Evolutionary conservation across 2,888 invertebrate species (phyloP).

Genomic region (Carpatolechia fugitivella): DNA sequence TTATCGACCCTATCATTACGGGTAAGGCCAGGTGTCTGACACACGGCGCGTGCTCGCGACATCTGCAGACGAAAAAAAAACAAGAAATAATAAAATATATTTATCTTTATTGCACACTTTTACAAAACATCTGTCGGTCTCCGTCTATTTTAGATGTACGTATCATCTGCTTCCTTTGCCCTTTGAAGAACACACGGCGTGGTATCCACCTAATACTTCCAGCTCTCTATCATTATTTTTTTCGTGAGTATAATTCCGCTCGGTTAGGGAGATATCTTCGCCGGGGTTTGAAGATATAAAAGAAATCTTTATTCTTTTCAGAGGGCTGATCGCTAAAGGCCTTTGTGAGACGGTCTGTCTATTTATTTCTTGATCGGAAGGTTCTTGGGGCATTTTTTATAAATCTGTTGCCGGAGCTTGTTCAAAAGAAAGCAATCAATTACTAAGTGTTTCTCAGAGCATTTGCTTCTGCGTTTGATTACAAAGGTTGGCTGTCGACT

Average conservation of each 20-base stretch:
- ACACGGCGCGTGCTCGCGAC: conserved; percentile 66
- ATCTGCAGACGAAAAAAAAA: conserved; percentile 60
- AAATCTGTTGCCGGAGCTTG: not conserved
- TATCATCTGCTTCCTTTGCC: conserved; percentile 41
- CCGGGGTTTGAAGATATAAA: not conserved
- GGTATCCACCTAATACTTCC: not conserved
- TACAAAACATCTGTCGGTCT: conserved; percentile 57
- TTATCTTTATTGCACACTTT: conserved; percentile 57
- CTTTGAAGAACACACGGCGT: conserved; percentile 10
- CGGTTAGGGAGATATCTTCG: not conserved
- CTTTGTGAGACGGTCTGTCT: not conserved
- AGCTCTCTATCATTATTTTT: not conserved
- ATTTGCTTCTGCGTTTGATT: not conserved
- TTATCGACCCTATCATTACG: conserved; percentile 53
- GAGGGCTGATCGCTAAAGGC: conserved; percentile 5
- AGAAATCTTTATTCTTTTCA: conserved; percentile 10
- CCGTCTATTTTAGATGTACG: conserved; percentile 43
- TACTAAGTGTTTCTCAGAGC: not conserved
- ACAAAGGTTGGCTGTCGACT: not conserved
- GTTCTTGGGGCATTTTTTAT: not conserved
- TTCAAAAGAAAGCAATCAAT: conserved; percentile 8
- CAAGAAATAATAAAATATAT: conserved; percentile 47
- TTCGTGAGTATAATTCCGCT: not conserved
- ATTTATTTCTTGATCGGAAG: conserved; percentile 1
- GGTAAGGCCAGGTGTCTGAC: conserved; percentile 58